Evolutionary conservation across 2,113 vertebrate genomes (phyloP), one percentile per base, ranked within the genome.

Genomic region (Pterocles burchelli): DNA sequence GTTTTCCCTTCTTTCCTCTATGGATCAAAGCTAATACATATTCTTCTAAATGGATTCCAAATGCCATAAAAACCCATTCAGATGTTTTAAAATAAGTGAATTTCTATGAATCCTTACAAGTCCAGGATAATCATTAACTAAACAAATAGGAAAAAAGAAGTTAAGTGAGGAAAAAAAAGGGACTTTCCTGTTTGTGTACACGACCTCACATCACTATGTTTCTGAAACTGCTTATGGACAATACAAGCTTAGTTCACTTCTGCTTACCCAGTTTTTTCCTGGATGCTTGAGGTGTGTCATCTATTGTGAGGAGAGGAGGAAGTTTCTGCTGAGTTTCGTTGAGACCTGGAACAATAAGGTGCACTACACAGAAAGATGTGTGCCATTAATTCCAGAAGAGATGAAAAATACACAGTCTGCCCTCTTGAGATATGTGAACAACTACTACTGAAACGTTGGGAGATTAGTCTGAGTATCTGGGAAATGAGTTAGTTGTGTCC

Each of bases 271-370:
- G 13, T 58, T 93, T 97, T 92, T 97, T 96, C 86, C 97, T 98
- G 76, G 97, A 88, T 73, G 96, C 96, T 94, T 98, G 97, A 46
- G 96, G 89, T 96, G 97, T 89, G 48, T 97, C 96, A 41, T 98
- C 97, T 94, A 98, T 67, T 86, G 97, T 97, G 74, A 98, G 70
- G 38, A 97, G 95, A 58, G 97, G 52, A 86, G 97, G 91, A 84
- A 97, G 96, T 72, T 98, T 98, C 84, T 97, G 93, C 18, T 93
- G 94, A 21, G 97, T 97, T 80, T 98, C 97, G 86, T 98, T 98
- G 78, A 98, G 95, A 45, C 97, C 98, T 85, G 98, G 98, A 92
- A 98, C 94, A 93, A 98, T 96, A 52, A 98, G 97, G 88, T 98
- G 98, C 61, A 98, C 98, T 98, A 66, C 72, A 95, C 76, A 79